A percentile compares a stretch with the other conserved stretches of the same genome.
These are phyloP conservation scores for Brachyalestes nurse DNA, from an alignment of 2,797 vertebrate genomes.

Conservation along the genomic window DNA sequence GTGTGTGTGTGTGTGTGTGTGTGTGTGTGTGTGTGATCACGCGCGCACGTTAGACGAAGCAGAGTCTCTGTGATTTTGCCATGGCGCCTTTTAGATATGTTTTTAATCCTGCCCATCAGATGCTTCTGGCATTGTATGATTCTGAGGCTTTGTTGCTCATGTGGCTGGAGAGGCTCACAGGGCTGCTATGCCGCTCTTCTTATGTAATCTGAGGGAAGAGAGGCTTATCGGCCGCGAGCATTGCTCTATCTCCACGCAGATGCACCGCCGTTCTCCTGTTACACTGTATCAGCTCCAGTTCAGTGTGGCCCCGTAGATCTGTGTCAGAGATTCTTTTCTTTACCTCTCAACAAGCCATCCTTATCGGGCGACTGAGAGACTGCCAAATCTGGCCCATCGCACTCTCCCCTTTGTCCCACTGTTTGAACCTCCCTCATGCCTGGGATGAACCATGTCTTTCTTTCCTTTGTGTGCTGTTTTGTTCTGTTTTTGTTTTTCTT, in stretches of 20 bases:
- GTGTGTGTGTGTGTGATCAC: conserved; percentile 38
- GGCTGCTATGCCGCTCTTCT: conserved; percentile 60
- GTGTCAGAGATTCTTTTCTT: conserved; percentile 76
- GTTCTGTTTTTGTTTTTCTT: conserved; percentile 36
- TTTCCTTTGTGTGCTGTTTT: conserved; percentile 25
- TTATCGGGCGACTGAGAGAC: conserved; percentile 74
- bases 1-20: conserved; percentile 48
- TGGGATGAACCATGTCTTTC: conserved; percentile 58
- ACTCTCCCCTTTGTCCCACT: conserved; percentile 70
- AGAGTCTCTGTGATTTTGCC: conserved; percentile 77
- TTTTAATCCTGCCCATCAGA: conserved; percentile 83
- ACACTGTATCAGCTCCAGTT: conserved; percentile 71
- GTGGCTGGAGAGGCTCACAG: conserved; percentile 61
- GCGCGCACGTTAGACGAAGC: conserved; percentile 66
- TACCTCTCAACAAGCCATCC: conserved; percentile 78
- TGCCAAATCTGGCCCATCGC: conserved; percentile 67
- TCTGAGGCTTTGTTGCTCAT: conserved; percentile 69
- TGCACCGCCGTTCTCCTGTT: conserved; percentile 65
- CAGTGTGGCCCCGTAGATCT: conserved; percentile 76
- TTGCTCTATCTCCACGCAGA: conserved; percentile 64
- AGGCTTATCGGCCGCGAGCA: conserved; percentile 64
- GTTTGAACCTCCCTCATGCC: conserved; percentile 74
- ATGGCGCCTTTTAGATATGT: conserved; percentile 84
- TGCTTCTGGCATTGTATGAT: conserved; percentile 69
- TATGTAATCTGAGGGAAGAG: conserved; percentile 73